A percentile compares a stretch with the other conserved stretches of the same genome.
phyloP scores from a whole-genome alignment of 2,797 vertebrate species.

The Adrianichthys oophorus region DNA sequence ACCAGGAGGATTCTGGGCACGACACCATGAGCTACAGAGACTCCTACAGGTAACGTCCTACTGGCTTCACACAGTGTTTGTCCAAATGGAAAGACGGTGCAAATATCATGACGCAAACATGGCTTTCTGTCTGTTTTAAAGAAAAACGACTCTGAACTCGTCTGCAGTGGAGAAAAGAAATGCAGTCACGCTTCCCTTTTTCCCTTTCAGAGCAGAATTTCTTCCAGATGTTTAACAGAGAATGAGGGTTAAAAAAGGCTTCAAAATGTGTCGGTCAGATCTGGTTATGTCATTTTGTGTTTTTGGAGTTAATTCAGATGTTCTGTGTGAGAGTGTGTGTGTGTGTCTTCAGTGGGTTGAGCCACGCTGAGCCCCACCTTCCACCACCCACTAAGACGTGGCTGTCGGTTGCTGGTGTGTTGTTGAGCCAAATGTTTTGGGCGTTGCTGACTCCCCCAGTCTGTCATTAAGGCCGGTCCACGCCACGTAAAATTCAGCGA shows the following conservation, averaged over 20 bases:
- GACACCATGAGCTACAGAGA: constrained; percentile 99
- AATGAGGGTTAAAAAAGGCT: constrained; percentile 65
- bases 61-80: too few species aligned
- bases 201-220: constrained; percentile 40
- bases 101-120: constrained; percentile 19
- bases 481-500: constrained; percentile 49
- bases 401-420: constrained; percentile 71
- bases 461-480: constrained; percentile 69
- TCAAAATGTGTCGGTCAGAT: constrained; percentile 63
- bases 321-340: constrained; percentile 12
- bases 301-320: constrained; percentile 63
- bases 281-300: constrained; percentile 70
- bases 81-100: background rate
- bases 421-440: constrained; percentile 70
- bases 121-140: constrained; percentile 23
- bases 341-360: constrained; percentile 41
- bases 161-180: constrained; percentile 6
- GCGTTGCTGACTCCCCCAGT: constrained; percentile 57
- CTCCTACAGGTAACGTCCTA: constrained; percentile 89
- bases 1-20: constrained; percentile 97
- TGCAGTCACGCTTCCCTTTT: constrained; percentile 28
- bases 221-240: constrained; percentile 64
- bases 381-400: constrained; percentile 74
- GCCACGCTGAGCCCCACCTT: constrained; percentile 62
- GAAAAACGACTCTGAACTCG: constrained; percentile 23